A percentile compares a stretch with the other conserved stretches of the same genome.
Conservation (phyloP, 2,797 vertebrate species). For the Acestrorhynchus altus region DNA sequence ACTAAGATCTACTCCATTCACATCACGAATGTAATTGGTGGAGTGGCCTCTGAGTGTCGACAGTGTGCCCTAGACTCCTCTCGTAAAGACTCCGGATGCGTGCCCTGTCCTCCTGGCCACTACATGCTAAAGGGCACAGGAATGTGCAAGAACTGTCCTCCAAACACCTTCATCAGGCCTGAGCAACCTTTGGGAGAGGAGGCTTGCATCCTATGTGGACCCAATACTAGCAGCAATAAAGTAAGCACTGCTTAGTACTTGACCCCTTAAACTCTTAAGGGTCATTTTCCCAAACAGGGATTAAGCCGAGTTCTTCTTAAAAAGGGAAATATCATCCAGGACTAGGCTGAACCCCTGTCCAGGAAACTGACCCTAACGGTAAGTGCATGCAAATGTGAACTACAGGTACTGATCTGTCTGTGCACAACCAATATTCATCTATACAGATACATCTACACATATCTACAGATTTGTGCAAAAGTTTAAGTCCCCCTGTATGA, state of each 20-base stretch:
- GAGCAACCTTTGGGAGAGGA: conserved; percentile 80
- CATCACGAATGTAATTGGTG: conserved; percentile 87
- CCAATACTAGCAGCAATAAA: conserved; percentile 86
- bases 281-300: no score
- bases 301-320: no score
- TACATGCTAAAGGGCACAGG: conserved; percentile 81
- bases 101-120: conserved; percentile 86
- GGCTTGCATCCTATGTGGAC: conserved; percentile 87
- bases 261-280: not conserved
- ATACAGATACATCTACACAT: no score
- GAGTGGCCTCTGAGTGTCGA: conserved; percentile 90
- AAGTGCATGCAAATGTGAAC: no score
- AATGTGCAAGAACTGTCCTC: conserved; percentile 80
- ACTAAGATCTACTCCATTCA: conserved; percentile 92
- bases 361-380: no score
- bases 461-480: no score
- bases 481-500: no score
- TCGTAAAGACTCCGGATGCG: conserved; percentile 78
- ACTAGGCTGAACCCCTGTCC: no score
- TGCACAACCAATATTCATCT: no score
- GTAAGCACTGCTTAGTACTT: conserved; percentile 65
- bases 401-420: no score
- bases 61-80: conserved; percentile 80
- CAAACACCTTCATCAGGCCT: conserved; percentile 81
- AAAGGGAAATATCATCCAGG: no score